These are phyloP conservation scores for Eupithecia subfuscata DNA, from an alignment of 2,888 invertebrate genomes.

Conservation along the genomic window DNA sequence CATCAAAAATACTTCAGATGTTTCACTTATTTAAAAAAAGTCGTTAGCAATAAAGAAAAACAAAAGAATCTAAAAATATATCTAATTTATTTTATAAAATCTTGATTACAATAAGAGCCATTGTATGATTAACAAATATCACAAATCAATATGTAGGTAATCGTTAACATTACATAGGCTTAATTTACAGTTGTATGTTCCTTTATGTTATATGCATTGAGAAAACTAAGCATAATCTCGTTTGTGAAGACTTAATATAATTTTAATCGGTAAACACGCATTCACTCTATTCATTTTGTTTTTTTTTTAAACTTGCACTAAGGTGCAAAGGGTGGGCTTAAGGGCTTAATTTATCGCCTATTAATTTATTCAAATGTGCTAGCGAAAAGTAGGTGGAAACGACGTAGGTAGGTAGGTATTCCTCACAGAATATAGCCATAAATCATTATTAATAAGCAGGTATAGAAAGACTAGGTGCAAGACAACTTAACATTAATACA, in stretches of 20 bases:
- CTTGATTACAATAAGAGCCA: slow-evolving; percentile 66
- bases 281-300: not conserved
- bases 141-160: slow-evolving; percentile 56
- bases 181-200: slow-evolving; percentile 42
- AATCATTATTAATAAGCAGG: not conserved
- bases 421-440: not conserved
- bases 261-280: not conserved
- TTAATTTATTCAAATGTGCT: not conserved
- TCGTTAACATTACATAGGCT: slow-evolving; percentile 47
- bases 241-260: slow-evolving; percentile 11
- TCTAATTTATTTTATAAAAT: slow-evolving; percentile 65
- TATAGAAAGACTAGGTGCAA: too few species aligned
- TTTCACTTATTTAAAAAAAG: not conserved
- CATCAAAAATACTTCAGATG: not conserved
- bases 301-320: too few species aligned
- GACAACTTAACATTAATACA: not conserved
- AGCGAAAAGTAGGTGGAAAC: not conserved
- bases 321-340: too few species aligned
- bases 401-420: too few species aligned
- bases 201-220: slow-evolving; percentile 29
- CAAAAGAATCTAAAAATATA: slow-evolving; percentile 51
- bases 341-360: too few species aligned
- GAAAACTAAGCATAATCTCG: slow-evolving; percentile 36
- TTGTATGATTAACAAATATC: slow-evolving; percentile 69
- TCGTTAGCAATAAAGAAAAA: not conserved